phyloP scores from a whole-genome alignment of 2,113 vertebrate genomes.

The Beaufortia kweichowensis region DNA sequence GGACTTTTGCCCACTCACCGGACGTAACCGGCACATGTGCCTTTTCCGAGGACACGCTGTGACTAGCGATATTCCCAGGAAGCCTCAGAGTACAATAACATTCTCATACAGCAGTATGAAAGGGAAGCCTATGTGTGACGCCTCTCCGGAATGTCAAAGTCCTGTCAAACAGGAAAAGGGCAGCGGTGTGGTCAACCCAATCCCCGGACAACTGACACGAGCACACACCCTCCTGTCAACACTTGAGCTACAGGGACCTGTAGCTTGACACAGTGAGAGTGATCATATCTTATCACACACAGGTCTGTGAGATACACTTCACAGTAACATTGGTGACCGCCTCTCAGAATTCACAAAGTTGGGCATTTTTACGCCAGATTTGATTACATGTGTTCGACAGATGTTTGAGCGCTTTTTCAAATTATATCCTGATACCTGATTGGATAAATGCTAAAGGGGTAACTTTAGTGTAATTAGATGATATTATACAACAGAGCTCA shows the following conservation, averaged over 20 bases:
- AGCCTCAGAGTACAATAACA: conserved; percentile 42
- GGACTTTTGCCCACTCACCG: not conserved
- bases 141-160: conserved; percentile 51
- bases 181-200: conserved; percentile 40
- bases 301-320: conserved; percentile 17
- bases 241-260: conserved; percentile 5
- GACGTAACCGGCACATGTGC: not conserved
- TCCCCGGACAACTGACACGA: conserved; percentile 21
- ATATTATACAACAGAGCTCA: conserved; percentile 40
- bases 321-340: not conserved
- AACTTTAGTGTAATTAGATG: conserved; percentile 25
- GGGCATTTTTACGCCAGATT: not conserved
- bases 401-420: not conserved
- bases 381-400: conserved; percentile 12
- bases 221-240: conserved; percentile 34
- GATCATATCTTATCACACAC: conserved; percentile 35
- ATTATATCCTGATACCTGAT: conserved; percentile 25
- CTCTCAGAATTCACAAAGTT: not conserved
- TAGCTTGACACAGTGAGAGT: conserved; percentile 26
- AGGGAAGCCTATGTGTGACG: conserved; percentile 45
- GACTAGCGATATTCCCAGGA: conserved; percentile 26
- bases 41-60: conserved; percentile 18
- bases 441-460: conserved; percentile 11
- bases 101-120: conserved; percentile 28
- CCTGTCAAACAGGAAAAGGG: conserved; percentile 46